Conservation (phyloP, 2,113 vertebrate genomes). For the Lepisosteus oculatus region DNA sequence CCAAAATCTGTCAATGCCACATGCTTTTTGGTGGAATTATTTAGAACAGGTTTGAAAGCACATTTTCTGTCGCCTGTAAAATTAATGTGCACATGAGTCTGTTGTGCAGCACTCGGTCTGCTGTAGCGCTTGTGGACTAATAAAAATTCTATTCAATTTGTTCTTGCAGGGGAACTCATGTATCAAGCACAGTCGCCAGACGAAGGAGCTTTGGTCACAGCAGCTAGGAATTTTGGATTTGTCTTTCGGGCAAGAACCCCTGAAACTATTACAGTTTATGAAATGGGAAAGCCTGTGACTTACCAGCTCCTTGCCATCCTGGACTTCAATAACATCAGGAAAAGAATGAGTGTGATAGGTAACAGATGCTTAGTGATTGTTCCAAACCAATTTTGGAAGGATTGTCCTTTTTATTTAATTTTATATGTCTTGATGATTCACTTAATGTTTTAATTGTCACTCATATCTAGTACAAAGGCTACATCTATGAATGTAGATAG, state of each 20-base stretch:
- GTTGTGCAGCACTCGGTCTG: too few species aligned
- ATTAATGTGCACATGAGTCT: too few species aligned
- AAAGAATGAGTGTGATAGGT: conserved; percentile 78
- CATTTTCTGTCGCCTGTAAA: too few species aligned
- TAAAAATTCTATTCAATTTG: conserved; percentile 16
- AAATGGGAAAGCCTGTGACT: conserved; percentile 59
- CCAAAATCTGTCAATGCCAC: too few species aligned
- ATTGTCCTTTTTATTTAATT: too few species aligned
- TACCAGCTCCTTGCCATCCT: conserved; percentile 70
- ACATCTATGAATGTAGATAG: too few species aligned
- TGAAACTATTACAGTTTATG: conserved; percentile 69
- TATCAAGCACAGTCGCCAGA: conserved; percentile 73
- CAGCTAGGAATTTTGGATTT: conserved; percentile 68
- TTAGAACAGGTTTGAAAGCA: too few species aligned
- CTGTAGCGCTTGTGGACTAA: background rate
- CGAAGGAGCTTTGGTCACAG: conserved; percentile 70
- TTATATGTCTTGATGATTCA: too few species aligned
- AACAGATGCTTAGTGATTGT: conserved; percentile 8
- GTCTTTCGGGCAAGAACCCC: conserved; percentile 67
- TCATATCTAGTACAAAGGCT: too few species aligned
- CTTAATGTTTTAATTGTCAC: too few species aligned
- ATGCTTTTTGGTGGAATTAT: too few species aligned
- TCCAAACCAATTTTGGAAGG: too few species aligned
- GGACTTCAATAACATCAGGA: conserved; percentile 70
- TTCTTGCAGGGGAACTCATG: conserved; percentile 54